phyloP scores from a whole-genome alignment of 1,140 invertebrate genomes.

The Littorina saxatilis region DNA sequence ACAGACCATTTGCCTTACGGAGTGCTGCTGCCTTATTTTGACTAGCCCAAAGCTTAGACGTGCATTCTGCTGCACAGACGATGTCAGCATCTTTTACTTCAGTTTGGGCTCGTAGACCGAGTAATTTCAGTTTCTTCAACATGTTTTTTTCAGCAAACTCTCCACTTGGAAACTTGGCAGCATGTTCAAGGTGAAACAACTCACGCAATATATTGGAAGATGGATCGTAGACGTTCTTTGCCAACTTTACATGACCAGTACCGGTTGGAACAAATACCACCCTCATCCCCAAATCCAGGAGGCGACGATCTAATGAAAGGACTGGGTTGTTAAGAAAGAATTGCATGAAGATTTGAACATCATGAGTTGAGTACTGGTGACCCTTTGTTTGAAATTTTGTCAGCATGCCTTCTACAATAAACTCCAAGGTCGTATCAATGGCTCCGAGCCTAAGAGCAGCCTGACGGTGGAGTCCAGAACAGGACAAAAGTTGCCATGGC shows the following conservation, averaged over 20 bases:
- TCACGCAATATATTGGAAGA: slow-evolving; percentile 3
- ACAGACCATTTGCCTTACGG: slow-evolving; percentile 14
- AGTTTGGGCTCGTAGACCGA: slow-evolving; percentile 30
- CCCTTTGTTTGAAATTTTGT: not conserved
- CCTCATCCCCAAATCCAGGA: not conserved
- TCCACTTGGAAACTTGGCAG: slow-evolving; percentile 35
- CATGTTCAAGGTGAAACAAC: slow-evolving; percentile 35
- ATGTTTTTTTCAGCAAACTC: slow-evolving; percentile 13
- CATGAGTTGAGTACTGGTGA: not conserved
- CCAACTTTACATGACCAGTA: not conserved
- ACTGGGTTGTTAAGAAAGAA: slow-evolving; percentile 16
- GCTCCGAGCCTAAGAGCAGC: slow-evolving; percentile 25
- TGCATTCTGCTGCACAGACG: slow-evolving; percentile 20
- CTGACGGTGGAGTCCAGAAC: not conserved
- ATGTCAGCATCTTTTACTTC: slow-evolving; percentile 32
- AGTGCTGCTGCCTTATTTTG: not conserved
- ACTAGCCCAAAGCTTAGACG: not conserved
- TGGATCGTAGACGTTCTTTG: slow-evolving; percentile 40
- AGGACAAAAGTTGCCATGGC: not conserved
- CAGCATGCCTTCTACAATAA: not conserved
- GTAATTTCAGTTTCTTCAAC: not conserved
- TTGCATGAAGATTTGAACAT: slow-evolving; percentile 23
- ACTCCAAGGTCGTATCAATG: not conserved
- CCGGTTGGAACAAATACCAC: slow-evolving; percentile 24
- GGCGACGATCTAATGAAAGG: not conserved